Percentiles rank a stretch among this genome's conserved stretches.
phyloP scores from a whole-genome alignment of 2,888 invertebrate genomes.

The Cheilosia urbana region DNA sequence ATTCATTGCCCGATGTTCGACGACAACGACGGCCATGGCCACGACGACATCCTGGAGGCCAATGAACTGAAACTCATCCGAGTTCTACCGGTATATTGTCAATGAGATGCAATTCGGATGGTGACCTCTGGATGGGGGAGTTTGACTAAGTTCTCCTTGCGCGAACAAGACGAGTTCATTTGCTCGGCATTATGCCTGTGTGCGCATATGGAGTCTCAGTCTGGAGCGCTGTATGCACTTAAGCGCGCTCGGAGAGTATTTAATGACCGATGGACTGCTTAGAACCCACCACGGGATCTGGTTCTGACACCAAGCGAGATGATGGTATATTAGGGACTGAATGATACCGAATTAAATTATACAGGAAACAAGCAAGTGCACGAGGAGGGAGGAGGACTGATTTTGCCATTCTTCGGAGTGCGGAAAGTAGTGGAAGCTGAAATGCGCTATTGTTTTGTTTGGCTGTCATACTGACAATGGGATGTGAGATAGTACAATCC shows the following conservation, averaged over 20 bases:
- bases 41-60: slow-evolving; percentile 50
- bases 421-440: too few species aligned
- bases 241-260: slow-evolving; percentile 5
- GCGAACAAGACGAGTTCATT: slow-evolving; percentile 47
- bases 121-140: slow-evolving; percentile 68
- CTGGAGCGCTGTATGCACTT: too few species aligned
- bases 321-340: not conserved
- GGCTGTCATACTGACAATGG: too few species aligned
- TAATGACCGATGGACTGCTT: not conserved
- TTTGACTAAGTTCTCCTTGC: slow-evolving; percentile 3
- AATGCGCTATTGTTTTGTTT: too few species aligned
- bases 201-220: not conserved
- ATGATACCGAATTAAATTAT: slow-evolving; percentile 7
- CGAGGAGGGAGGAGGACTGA: not conserved
- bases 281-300: too few species aligned
- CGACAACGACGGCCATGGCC: slow-evolving; percentile 8
- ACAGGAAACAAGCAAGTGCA: slow-evolving; percentile 9
- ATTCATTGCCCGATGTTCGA: slow-evolving; percentile 49
- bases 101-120: slow-evolving; percentile 43
- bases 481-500: too few species aligned
- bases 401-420: not conserved
- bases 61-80: slow-evolving; percentile 51
- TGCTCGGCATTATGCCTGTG: slow-evolving; percentile 13
- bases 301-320: not conserved
- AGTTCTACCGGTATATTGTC: slow-evolving; percentile 44